Percentiles rank a stretch among this genome's conserved stretches.
These are phyloP conservation scores for Prorops nasuta DNA, from an alignment of 1,140 invertebrate species.

Conservation along the genomic window DNA sequence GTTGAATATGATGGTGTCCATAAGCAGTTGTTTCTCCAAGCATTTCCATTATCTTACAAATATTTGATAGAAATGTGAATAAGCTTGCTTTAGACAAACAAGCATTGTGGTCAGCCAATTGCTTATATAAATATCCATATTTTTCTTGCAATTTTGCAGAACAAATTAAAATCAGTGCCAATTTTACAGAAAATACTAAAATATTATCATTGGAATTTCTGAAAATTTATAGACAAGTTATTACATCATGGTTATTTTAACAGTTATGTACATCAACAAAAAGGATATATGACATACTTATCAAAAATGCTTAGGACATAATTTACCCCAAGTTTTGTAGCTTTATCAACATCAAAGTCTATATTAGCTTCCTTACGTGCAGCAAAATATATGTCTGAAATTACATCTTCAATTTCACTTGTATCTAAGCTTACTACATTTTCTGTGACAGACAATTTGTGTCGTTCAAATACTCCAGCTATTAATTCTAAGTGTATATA, in stretches of 20 bases:
- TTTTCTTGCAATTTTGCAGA: constrained; percentile 60
- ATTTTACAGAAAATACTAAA: constrained; percentile 58
- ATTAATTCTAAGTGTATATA: constrained; percentile 56
- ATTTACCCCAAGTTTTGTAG: constrained; percentile 55
- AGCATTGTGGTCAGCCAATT: constrained; percentile 61
- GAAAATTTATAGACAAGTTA: too few relatives aligned
- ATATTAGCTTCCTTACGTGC: constrained; percentile 53
- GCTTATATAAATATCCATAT: constrained; percentile 62
- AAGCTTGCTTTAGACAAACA: constrained; percentile 57
- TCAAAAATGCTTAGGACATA: constrained; percentile 57
- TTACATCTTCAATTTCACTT: constrained; percentile 56
- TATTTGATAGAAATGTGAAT: constrained; percentile 53
- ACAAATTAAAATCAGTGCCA: constrained; percentile 57
- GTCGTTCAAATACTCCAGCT: constrained; percentile 58
- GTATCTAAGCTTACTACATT: constrained; percentile 54
- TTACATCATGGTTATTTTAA: too few relatives aligned
- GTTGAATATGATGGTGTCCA: constrained; percentile 56
- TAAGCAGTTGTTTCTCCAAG: constrained; percentile 59
- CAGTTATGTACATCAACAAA: too few relatives aligned
- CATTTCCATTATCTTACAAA: constrained; percentile 57
- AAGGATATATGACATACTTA: constrained; percentile 54
- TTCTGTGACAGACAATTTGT: constrained; percentile 57
- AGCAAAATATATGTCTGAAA: constrained; percentile 60
- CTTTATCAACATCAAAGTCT: constrained; percentile 49
- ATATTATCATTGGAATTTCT: constrained; percentile 54